Evolutionary conservation across 2,888 invertebrate genomes (phyloP), one percentile per base, ranked within the genome.

Genomic region (Phlogophora meticulosa): DNA sequence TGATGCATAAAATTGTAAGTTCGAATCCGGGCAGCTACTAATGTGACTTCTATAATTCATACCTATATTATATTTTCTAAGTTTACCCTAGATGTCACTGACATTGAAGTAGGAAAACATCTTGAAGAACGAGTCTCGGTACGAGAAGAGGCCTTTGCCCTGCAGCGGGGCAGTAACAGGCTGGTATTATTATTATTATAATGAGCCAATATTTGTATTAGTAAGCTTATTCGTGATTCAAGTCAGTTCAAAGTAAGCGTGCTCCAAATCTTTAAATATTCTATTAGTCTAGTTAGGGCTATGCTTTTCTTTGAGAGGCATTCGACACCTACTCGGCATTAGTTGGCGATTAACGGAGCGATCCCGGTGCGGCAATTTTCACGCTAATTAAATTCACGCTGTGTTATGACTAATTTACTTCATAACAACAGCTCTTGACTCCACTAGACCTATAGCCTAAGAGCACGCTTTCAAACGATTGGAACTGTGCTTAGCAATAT

Each of bases 361-460:
- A 75, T 69, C 74, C 68, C 78, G 77, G 80, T 77, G 82, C 86
- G 69, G 85, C 90, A 92, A 93, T 93, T 92, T 91, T 87, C 87
- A 85, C 93, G 90, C 88, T 93, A 92, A 93, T 94, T 94, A 94
- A 92, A 91, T 90, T 87, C 84, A 87, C 88, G 88, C 86, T 87
- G 84, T 84, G 88, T 88, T 93, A 93, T 93, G 91, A 94, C 93
- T 93, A 94, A 94, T 94, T 93, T 93, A 90, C 90, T 86, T 85
- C 87, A 89, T 87, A 91, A 90, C 87, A 86, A 85, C 86, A 78
- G 76, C 80, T 75, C 85, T 90, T 83, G 72, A 82, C 78, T 80
- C 70, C 63, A 69, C 73, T 78, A 63, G 59, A 58, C 56, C 45
- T 55, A 52, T 53, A 70, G 48, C 40, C 74, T 85, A 86, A 86